Base-by-base conservation (phyloP, 2,797 vertebrate species). In the Paramormyrops hopkinsi region DNA sequence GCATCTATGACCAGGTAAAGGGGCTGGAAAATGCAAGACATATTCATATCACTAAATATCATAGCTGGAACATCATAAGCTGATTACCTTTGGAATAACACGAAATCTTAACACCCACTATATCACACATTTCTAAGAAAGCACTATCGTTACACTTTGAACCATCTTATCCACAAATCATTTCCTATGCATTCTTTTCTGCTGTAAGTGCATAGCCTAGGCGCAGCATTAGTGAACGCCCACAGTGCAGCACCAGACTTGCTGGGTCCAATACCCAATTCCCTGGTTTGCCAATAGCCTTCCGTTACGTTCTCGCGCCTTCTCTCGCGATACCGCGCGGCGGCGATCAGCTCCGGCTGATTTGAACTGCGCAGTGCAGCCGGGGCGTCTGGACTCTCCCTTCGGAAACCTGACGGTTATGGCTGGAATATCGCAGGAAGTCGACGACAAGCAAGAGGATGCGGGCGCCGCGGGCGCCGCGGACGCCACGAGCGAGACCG, bases 361-460 rank as follows among this genome's bases (percentile, higher is more conserved):
- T 94, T 93, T 91, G 89, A 92, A 94, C 92, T 95, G 95, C 95
- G 95, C 94, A 95, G 92, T 59, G 89, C 37, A 82, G 41, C 76
- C 17, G 41, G 2, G 41, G 17, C 41, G 76, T 17, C 48, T 22
- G 46, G 46, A 25, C 12, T 25, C 9, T 41, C 9, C 46, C n/a
- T 51, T 85, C 46, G 48, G 3, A 12, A 83, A 48, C 79, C 7
- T n/a, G 19, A 83, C 82, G 65, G 92, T 90, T 90, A 95, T 95
- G 95, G 94, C 91, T 92, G 95, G 95, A 88, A 89, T 93, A 56
- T 33, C 92, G 7, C 48, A 89, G 0, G 89, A 90, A 6, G 33
- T 41, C 19, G 88, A 91, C 3, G 19, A 12, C 0, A 94, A 94
- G 14, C 62, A 25, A 85, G 82, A 48, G 44, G 48, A 51, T 4